Evolutionary conservation across 92 coral and sea anemone species (phyloP), one percentile per base, ranked within the genome.

Genomic region (Parazoanthus atlanticus): DNA sequence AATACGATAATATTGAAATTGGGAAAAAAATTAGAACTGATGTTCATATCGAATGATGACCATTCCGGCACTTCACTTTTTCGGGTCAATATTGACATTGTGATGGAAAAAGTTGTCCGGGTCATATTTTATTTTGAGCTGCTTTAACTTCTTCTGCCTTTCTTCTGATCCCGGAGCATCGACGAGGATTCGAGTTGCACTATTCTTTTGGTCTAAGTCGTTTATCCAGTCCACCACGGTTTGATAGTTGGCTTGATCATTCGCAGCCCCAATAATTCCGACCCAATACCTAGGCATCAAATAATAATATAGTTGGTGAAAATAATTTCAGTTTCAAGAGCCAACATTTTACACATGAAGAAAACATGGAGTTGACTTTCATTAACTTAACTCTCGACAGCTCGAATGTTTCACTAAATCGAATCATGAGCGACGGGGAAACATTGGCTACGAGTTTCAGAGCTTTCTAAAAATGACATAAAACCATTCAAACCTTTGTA

Each of bases 61-160:
- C 12, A 43, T 43, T 43, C 49, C 49, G 21, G 65, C 65, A 19
- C 23, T 13, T 56, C 11, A 56, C 1, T 13, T 56, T 56, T 56
- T 1, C 0, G 93, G 95, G 74, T 86, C 76, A 47, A 95, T 88
- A 85, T 95, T 95, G 9, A 90, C 16, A 89, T 95, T 95, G 79
- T 96, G 93, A 81, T 93, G 96, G 90, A 96, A 96, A 65, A 94
- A 71, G 86, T 96, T 94, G 49, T 91, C 85, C 3, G 98, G 96
- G 64, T 96, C 98, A 74, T 94, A 94, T 65, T 94, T 84, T 11
- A 43, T 88, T 85, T 96, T 96, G 29, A 96, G 84, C 66, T 84
- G 71, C 79, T 91, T 93, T 65, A 96, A 85, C 75, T 90, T 90
- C 11, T 89, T 38, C 67, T 80, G 65, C 0, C 72, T 89, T 85